Evolutionary conservation across 2,797 vertebrate species (phyloP).

Genomic region (Halcyon leucocephala): DNA sequence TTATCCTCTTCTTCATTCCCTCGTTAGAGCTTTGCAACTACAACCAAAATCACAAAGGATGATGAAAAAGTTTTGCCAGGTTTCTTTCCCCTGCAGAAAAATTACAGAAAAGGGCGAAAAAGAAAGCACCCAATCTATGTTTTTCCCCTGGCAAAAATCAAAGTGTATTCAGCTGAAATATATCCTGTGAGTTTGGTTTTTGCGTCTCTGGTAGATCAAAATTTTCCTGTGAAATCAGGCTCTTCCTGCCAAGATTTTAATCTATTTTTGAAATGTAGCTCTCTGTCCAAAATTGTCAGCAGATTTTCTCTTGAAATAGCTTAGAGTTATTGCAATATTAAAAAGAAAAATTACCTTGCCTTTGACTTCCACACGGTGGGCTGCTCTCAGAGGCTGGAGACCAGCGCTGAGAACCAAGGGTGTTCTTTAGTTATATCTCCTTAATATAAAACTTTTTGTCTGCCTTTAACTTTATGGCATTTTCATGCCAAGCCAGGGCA

Average conservation of each 20-base stretch:
- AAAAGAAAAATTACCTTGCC: conserved; percentile 59
- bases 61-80: neutral
- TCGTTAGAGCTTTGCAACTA: neutral
- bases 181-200: neutral
- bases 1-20: neutral
- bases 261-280: conserved; percentile 13
- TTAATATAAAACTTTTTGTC: neutral
- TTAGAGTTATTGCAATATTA: conserved; percentile 54
- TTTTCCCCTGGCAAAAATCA: neutral
- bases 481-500: neutral
- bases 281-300: conserved; percentile 1
- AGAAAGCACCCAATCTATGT: neutral
- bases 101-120: neutral
- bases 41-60: rapidly evolving
- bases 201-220: rapidly evolving
- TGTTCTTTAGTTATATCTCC: conserved; percentile 3
- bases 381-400: conserved; percentile 17
- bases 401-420: neutral
- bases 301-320: conserved; percentile 10
- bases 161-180: neutral
- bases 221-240: neutral
- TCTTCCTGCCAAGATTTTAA: conserved; percentile 26
- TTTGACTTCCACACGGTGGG: conserved; percentile 5
- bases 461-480: neutral
- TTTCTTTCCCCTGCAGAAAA: neutral